Conservation (phyloP, 2,888 invertebrate species). For the Disparrhopalites patrizii region DNA sequence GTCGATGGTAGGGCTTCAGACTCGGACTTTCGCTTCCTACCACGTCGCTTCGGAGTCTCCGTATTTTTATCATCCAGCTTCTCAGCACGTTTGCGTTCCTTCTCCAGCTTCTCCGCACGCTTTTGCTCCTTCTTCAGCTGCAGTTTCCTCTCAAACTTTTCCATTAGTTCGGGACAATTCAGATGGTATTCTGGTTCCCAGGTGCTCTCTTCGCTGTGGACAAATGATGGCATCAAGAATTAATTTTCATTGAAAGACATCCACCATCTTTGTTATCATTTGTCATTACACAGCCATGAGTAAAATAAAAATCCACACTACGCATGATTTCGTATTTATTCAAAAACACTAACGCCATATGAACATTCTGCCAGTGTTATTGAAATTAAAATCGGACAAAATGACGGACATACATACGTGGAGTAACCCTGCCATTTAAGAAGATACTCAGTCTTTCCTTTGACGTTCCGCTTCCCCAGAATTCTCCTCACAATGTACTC, state of each 20-base stretch:
- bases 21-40: slow-evolving; percentile 26
- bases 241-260: too few relatives aligned
- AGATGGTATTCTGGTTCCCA: slow-evolving; percentile 57
- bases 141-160: slow-evolving; percentile 38
- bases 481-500: slow-evolving; percentile 55
- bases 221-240: too few relatives aligned
- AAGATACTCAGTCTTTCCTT: slow-evolving; percentile 54
- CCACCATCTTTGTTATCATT: too few relatives aligned
- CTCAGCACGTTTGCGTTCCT: too few relatives aligned
- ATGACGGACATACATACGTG: slow-evolving; percentile 52
- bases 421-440: slow-evolving; percentile 57
- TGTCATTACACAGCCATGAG: background rate
- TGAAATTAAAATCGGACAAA: background rate
- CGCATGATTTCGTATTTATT: background rate
- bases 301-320: too few relatives aligned
- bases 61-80: too few relatives aligned
- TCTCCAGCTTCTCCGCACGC: slow-evolving; percentile 22
- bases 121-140: slow-evolving; percentile 29
- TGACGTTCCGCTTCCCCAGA: slow-evolving; percentile 52
- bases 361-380: background rate
- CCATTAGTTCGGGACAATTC: slow-evolving; percentile 53
- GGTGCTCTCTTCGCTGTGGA: slow-evolving; percentile 53
- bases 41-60: too few relatives aligned
- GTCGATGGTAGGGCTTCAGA: background rate
- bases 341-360: too few relatives aligned